Conservation (phyloP, 2,888 invertebrate genomes). For the Brachypterus glaber region DNA sequence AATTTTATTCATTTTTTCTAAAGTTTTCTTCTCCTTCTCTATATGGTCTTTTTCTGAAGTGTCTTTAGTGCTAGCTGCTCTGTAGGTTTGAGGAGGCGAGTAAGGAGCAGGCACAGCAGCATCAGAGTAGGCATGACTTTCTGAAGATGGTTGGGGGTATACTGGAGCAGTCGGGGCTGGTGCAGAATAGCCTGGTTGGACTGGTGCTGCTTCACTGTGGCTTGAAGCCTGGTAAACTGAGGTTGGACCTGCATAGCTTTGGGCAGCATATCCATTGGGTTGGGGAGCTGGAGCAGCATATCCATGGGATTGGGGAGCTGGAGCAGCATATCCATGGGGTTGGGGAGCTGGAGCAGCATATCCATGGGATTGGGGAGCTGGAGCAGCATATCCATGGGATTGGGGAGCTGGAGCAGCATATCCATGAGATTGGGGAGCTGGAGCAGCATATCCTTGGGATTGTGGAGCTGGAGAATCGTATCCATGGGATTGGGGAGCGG, state of each 20-base stretch:
- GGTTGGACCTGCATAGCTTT: constrained; percentile 11
- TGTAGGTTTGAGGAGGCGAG: constrained; percentile 2
- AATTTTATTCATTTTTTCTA: constrained; percentile 28
- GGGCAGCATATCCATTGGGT: constrained; percentile 12
- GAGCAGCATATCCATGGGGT: no score
- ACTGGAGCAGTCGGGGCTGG: constrained; percentile 11
- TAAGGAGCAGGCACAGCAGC: constrained; percentile 8
- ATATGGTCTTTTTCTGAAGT: constrained; percentile 5
- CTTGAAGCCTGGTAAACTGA: constrained; percentile 14
- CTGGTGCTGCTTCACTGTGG: constrained; percentile 17
- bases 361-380: constrained; percentile 9
- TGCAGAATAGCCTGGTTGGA: constrained; percentile 18
- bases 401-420: constrained; percentile 19
- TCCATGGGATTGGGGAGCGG: no score
- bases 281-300: no score
- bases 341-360: constrained; percentile 19
- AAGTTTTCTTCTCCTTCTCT: constrained; percentile 26
- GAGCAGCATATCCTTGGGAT: constrained; percentile 11
- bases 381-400: constrained; percentile 7
- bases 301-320: no score
- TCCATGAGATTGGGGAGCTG: constrained; percentile 10
- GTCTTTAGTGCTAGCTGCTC: background rate
- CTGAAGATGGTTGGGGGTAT: constrained; percentile 10
- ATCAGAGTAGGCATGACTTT: constrained; percentile 7
- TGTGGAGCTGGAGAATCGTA: constrained; percentile 10